Conservation (phyloP, 2,113 vertebrate species). For the Dasyprocta punctata region DNA sequence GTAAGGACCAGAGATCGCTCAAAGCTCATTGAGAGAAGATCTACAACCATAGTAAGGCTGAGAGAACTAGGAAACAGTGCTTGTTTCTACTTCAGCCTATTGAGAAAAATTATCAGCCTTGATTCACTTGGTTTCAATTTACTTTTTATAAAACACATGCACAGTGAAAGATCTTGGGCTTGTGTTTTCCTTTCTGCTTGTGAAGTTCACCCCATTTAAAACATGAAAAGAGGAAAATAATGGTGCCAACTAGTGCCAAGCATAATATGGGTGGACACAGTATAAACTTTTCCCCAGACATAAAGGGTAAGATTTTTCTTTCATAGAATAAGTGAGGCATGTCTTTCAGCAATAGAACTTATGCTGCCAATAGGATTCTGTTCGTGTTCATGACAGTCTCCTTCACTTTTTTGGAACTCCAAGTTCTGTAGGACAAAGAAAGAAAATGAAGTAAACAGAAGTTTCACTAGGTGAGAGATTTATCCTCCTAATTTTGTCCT, state of each 20-base stretch:
- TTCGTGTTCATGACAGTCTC: neutral
- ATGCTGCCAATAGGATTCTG: neutral
- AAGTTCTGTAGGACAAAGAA: neutral
- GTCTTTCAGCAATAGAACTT: neutral
- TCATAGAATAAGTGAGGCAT: neutral
- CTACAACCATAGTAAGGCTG: neutral
- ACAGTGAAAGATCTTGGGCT: conserved; percentile 60
- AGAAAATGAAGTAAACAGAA: neutral
- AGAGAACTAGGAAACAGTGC: neutral
- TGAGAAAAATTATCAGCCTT: conserved; percentile 56
- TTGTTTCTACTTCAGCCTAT: conserved; percentile 40
- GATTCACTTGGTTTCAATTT: conserved; percentile 72
- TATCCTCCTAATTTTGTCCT: neutral
- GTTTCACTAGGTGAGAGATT: neutral
- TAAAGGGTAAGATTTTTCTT: conserved; percentile 47
- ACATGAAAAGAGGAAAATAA: conserved; percentile 69
- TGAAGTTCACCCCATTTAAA: conserved; percentile 62
- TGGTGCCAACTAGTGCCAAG: conserved; percentile 62
- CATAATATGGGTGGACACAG: conserved; percentile 65
- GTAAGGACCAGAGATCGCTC: neutral
- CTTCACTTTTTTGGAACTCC: neutral
- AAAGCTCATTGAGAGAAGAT: neutral
- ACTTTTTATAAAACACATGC: conserved; percentile 53
- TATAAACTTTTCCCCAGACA: conserved; percentile 43
- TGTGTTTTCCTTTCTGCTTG: conserved; percentile 69